Base-by-base conservation (phyloP, 2,888 invertebrate genomes). In the Trissolcus brochymenae region DNA sequence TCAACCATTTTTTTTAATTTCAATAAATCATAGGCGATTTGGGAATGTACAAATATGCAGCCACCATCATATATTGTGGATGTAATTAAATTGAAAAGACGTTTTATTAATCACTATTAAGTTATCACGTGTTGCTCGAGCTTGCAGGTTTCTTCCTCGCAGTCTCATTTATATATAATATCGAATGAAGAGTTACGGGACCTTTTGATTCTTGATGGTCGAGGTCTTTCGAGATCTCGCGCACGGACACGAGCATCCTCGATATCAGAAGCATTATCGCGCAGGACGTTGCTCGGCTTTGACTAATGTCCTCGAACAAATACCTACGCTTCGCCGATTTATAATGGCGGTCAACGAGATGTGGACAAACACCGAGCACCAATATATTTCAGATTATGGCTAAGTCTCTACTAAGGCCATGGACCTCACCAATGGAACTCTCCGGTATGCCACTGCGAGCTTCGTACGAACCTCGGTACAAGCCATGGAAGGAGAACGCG, bases 311-410 rank as follows among this genome's bases (percentile, higher is more conserved):
- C 88, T 83, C 86, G 87, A 86, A 85, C 87, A 86, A 87, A 88
- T 88, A 88, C 88, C 88, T 88, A 87, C 88, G 88, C 88, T 87
- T 87, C 85, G 86, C 87, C 88, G 86, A 88, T 89, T 88, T 88
- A 89, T 88, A 88, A 88, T 86, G 85, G 85, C 86, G 86, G 87
- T 86, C 87, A 88, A 87, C 87, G 86, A 87, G 87, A 88, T 87
- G 88, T 87, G 88, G 88, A 88, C 88, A 88, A 88, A 88, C 88
- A 87, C 85, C 85, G 84, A 83, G 86, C 85, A 86, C 89, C 87
- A 86, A 88, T 89, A 88, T 88, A 89, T 89, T 88, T 88, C 87
- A 88, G 88, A 89, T 89, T 89, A 89, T 87, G 82, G 83, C 83
- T 84, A 86, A 85, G 84, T 82, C 81, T 76, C 76, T 59, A 49